These are phyloP conservation scores for Axis porcinus DNA, from an alignment of 2,113 vertebrate species.

Conservation along the genomic window DNA sequence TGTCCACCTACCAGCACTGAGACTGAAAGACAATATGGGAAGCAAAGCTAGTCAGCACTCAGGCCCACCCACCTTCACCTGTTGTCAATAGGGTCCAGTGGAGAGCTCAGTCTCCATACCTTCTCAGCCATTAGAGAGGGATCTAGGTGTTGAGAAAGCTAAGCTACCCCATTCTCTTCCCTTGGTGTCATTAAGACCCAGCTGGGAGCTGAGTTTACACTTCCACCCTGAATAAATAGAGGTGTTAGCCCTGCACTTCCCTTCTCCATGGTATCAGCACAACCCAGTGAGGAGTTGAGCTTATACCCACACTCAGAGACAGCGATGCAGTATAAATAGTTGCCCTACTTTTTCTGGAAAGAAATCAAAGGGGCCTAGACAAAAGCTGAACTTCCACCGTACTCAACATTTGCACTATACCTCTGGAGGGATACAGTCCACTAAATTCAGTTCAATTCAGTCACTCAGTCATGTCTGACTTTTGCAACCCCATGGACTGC, in stretches of 20 bases:
- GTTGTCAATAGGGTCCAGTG: not conserved
- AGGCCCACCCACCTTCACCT: not conserved
- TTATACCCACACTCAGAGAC: not conserved
- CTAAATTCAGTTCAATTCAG: not conserved
- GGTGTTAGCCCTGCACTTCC: not conserved
- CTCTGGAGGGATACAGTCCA: not conserved
- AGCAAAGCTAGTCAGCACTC: not conserved
- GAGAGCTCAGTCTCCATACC: not conserved
- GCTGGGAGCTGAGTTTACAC: not conserved
- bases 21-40: not conserved
- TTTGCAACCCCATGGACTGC: not conserved
- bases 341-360: not conserved
- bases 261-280: not conserved
- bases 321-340: not conserved
- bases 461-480: not conserved
- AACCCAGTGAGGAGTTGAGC: not conserved
- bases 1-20: not conserved
- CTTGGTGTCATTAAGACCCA: not conserved
- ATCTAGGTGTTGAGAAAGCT: not conserved
- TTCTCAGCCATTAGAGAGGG: not conserved
- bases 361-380: not conserved
- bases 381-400: not conserved
- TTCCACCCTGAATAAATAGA: not conserved
- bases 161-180: not conserved
- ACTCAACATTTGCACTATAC: not conserved